A percentile compares a stretch with the other conserved stretches of the same genome.
These are phyloP conservation scores for Falco punctatus DNA, from an alignment of 2,113 vertebrate genomes.

Conservation along the genomic window DNA sequence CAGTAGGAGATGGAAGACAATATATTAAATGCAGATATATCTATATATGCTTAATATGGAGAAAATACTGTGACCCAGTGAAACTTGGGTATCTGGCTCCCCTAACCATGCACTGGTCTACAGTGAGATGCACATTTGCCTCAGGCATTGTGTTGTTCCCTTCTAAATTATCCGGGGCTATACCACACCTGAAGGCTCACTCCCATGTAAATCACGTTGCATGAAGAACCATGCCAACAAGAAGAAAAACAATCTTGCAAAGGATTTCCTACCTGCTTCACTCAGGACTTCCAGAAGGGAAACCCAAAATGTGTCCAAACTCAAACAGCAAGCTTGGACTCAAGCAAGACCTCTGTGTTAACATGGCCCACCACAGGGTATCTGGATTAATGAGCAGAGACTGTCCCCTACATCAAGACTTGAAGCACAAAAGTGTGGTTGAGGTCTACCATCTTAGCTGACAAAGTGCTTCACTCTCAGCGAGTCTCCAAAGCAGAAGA, in stretches of 20 bases:
- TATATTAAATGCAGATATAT: background rate
- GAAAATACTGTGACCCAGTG: background rate
- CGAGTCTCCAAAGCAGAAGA: background rate
- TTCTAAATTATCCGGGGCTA: background rate
- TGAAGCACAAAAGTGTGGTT: background rate
- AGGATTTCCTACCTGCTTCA: background rate
- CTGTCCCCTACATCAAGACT: background rate
- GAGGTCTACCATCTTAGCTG: background rate
- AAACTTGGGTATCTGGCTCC: background rate
- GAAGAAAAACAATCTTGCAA: background rate
- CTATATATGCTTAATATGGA: fast-evolving
- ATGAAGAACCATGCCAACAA: background rate
- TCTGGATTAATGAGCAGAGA: background rate
- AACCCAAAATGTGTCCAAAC: background rate
- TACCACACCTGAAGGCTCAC: background rate
- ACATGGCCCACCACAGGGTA: background rate
- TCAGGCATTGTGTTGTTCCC: background rate
- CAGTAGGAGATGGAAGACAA: background rate
- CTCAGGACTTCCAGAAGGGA: background rate
- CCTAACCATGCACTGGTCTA: background rate
- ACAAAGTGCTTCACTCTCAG: background rate
- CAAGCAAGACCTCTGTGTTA: background rate
- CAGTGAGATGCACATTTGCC: background rate
- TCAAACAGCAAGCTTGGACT: background rate
- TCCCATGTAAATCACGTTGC: background rate